Evolutionary conservation across 2,888 invertebrate species (phyloP).

Genomic region (Nezara viridula): DNA sequence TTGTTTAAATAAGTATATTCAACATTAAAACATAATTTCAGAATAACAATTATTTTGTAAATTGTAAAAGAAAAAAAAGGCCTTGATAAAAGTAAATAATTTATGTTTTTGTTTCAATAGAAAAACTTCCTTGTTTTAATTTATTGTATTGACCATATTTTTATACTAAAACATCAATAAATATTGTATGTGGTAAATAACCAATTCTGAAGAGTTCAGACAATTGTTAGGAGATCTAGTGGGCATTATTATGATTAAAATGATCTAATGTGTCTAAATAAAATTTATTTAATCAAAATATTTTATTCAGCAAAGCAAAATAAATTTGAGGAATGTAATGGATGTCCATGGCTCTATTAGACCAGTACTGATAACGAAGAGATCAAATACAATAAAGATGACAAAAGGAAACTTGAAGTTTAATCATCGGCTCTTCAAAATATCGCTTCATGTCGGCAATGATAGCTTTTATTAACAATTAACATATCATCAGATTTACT

Average conservation of each 20-base stretch:
- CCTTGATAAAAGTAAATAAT: not conserved
- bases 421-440: conserved; percentile 50
- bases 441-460: conserved; percentile 47
- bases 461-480: conserved; percentile 56
- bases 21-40: not conserved
- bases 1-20: no score
- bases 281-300: not conserved
- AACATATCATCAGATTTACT: conserved; percentile 57
- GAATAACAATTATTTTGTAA: not conserved
- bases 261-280: not conserved
- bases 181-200: no score
- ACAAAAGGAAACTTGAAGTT: conserved; percentile 23
- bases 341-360: not conserved
- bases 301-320: conserved; percentile 11
- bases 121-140: not conserved
- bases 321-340: conserved; percentile 22
- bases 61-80: not conserved
- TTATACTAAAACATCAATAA: not conserved
- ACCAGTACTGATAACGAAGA: not conserved
- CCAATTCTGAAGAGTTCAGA: not conserved
- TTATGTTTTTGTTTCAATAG: not conserved
- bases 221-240: not conserved
- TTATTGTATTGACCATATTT: not conserved
- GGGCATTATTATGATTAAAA: not conserved
- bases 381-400: not conserved